Base-by-base conservation (phyloP, 2,888 invertebrate species). In the Caenorhabditis angaria region DNA sequence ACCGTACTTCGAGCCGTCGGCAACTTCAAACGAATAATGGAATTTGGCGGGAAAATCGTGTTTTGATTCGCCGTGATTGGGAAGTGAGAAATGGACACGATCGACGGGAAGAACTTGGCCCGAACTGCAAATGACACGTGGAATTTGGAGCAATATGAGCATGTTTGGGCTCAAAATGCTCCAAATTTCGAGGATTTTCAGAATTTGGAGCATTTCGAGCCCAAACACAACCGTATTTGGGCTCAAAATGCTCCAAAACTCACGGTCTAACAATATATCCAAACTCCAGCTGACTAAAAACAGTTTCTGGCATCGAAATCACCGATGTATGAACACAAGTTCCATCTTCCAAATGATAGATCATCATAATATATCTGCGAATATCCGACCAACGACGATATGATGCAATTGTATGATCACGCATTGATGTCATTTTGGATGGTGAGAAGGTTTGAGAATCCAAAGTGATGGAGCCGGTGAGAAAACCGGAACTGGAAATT, bases 371-470 rank as follows among this genome's bases (percentile, higher is more conserved):
- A 87, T 85, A 85, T 55, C 84, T 64, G 56, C 85, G 66, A 35
- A 85, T 70, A 61, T 85, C 82, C 5, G 77, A 76, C 85, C 84
- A 82, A 25, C 82, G 61, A 25, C 82, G 68, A 65, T 77, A 76
- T 76, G 89, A 88, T 91, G 93, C 92, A 85, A 92, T 93, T 78
- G 93, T 93, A 85, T 94, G 93, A 88, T 94, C 93, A 75, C 93
- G 90, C 88, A 93, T 92, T 0, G 92, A 91, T 24, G 91, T 90
- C 73, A 93, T 87, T 29, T 89, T n/a, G 89, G 8, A 14, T 10
- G 41, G 10, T 2, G 41, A 18, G 25, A 59, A 62, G 22, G 67
- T 67, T 47, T 76, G 29, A n/a, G n/a, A n/a, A 4, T 54, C 66
- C 2, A 65, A 77, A 25, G 85, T 61, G 32, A 61, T 59, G 32